Evolutionary conservation across 1,140 invertebrate species (phyloP).

Genomic region (Ceratitis capitata): DNA sequence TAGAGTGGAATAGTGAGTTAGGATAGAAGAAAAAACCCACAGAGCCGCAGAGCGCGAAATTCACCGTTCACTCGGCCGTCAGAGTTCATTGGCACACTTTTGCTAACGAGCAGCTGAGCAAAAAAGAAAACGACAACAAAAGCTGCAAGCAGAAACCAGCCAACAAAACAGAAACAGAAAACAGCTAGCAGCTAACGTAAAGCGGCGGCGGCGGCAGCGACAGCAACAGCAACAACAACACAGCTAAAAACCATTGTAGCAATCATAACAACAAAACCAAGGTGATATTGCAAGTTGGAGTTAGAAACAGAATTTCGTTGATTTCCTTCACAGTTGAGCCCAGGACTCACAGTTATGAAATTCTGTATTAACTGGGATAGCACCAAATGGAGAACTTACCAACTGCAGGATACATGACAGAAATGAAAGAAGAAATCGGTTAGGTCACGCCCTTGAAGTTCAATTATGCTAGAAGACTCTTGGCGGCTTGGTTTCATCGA

Average conservation of each 20-base stretch:
- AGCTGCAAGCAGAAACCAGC: background rate
- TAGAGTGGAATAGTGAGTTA: background rate
- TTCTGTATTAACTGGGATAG: background rate
- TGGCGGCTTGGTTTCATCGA: no score
- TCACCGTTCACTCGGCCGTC: conserved; percentile 46
- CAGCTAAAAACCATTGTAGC: background rate
- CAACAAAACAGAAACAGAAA: conserved; percentile 29
- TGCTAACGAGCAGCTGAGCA: conserved; percentile 33
- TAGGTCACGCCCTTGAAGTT: no score
- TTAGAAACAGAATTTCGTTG: background rate
- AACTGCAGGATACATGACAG: no score
- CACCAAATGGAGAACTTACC: background rate
- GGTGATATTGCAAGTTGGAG: background rate
- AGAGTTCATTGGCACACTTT: conserved; percentile 47
- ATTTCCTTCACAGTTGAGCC: no score
- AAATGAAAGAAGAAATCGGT: no score
- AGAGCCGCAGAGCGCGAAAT: background rate
- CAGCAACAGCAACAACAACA: background rate
- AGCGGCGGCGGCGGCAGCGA: background rate
- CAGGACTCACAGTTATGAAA: background rate
- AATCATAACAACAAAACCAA: background rate
- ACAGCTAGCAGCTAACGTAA: conserved; percentile 12
- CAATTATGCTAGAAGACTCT: no score
- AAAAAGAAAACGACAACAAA: background rate
- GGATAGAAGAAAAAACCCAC: background rate